Base-by-base conservation (phyloP, 2,888 invertebrate species). In the Himalopsyche anomala region DNA sequence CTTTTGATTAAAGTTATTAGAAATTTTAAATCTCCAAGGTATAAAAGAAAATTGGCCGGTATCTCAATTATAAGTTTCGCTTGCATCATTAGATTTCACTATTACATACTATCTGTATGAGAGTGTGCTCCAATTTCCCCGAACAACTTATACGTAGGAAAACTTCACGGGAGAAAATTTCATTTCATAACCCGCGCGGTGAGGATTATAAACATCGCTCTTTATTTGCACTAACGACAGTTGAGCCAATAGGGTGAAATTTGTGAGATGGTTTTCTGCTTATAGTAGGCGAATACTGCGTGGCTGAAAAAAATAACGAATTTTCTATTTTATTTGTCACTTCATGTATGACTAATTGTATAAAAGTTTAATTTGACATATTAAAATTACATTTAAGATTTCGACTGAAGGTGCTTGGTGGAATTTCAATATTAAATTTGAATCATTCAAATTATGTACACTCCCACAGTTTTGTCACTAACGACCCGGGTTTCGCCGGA, bases 111-210 rank as follows among this genome's bases (percentile, higher is more conserved):
- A 38, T 5, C 74, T 28, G 74, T 74, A 74, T 12, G 36, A 38
- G 12, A 74, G 74, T 74, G 74, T 38, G 74, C 74, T 74, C 38
- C 74, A 74, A 74, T 74, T 38, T 74, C 38, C 36, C 38, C 38
- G 74, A 74, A 12, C 12, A 84, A 85, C 81, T 85, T 85, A 28
- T 85, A 81, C 15, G 42, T 9, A 45, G 81, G 81, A 56, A 84
- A 51, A 36, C n/a, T 54, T 51, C 55, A 55, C 51, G 80, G 69
- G 84, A 85, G 84, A 85, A 85, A 81, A 85, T 85, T 85, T 81
- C 84, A 85, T 85, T 85, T 85, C 84, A 85, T 85, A 85, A 85
- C 84, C 28, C 84, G 81, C 9, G 74, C 9, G 74, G 74, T 36
- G 74, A 69, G 74, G 28, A 74, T 74, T 74, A 74, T 74, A 74